phyloP scores from a whole-genome alignment of 2,113 vertebrate genomes.

The Sebastes fasciatus region DNA sequence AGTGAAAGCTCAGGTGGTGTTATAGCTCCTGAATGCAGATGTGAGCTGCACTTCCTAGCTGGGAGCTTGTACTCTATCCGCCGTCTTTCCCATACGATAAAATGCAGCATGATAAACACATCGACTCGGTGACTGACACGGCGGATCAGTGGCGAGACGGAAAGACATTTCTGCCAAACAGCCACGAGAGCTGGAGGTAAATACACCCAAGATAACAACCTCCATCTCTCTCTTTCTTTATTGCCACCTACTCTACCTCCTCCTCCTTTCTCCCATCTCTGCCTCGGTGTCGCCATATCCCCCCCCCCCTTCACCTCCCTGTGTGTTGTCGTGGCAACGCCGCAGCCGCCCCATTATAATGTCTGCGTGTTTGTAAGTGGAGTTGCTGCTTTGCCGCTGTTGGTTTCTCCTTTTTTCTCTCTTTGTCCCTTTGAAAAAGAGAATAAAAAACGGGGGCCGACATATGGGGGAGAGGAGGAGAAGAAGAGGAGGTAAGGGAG shows the following conservation, averaged over 20 bases:
- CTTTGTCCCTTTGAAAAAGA: slow-evolving; percentile 73
- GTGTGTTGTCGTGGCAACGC: slow-evolving; percentile 83
- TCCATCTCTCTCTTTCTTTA: slow-evolving; percentile 52
- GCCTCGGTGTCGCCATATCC: slow-evolving; percentile 44
- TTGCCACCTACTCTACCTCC: slow-evolving; percentile 70
- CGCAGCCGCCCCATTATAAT: slow-evolving; percentile 77
- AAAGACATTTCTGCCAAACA: slow-evolving; percentile 53
- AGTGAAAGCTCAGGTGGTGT: slow-evolving; percentile 7
- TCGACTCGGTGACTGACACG: slow-evolving; percentile 46
- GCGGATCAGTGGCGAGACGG: slow-evolving; percentile 56
- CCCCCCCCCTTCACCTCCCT: slow-evolving; percentile 42
- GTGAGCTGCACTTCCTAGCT: slow-evolving; percentile 19
- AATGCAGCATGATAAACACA: slow-evolving; percentile 43
- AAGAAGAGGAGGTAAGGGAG: slow-evolving; percentile 25
- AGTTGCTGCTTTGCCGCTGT: slow-evolving; percentile 66
- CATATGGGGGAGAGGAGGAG: slow-evolving; percentile 34
- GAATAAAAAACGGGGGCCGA: slow-evolving; percentile 48
- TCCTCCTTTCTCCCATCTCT: slow-evolving; percentile 47
- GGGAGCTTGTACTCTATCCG: slow-evolving; percentile 23
- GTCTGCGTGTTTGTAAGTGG: slow-evolving; percentile 77
- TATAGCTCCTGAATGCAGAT: slow-evolving; percentile 36
- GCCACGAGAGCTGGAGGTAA: slow-evolving; percentile 66
- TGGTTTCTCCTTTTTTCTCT: slow-evolving; percentile 66
- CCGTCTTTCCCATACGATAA: slow-evolving; percentile 24
- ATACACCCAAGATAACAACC: slow-evolving; percentile 64